A percentile compares a stretch with the other conserved stretches of the same genome.
Evolutionary conservation across 2,113 vertebrate genomes (phyloP).

Genomic region (Hippocampus mohnikei): DNA sequence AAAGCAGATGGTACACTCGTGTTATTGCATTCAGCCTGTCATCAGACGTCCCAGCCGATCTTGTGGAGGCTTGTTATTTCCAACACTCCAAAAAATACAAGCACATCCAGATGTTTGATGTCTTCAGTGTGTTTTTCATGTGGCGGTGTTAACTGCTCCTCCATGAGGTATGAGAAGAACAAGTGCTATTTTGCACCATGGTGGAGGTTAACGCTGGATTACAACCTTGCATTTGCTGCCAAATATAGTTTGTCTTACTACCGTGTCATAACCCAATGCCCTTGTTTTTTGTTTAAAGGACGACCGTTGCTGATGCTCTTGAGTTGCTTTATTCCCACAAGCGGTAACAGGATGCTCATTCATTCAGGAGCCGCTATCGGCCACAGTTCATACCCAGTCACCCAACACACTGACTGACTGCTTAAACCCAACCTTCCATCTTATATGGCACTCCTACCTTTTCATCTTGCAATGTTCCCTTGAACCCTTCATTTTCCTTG

Average conservation of each 20-base stretch:
- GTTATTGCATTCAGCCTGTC: slow-evolving; percentile 11
- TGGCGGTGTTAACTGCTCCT: slow-evolving; percentile 22
- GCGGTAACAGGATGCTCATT: too few species aligned
- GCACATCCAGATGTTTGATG: slow-evolving; percentile 35
- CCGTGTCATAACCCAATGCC: too few species aligned
- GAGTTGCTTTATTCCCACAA: too few species aligned
- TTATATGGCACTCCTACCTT: too few species aligned
- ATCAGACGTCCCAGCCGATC: slow-evolving; percentile 11
- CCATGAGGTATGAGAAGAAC: slow-evolving; percentile 20
- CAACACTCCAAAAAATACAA: slow-evolving; percentile 24
- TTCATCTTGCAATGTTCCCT: too few species aligned
- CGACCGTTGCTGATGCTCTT: too few species aligned
- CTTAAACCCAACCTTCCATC: too few species aligned
- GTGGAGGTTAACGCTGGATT: background rate
- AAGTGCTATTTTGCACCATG: slow-evolving; percentile 14
- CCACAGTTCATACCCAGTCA: too few species aligned
- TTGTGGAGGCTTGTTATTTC: slow-evolving; percentile 29
- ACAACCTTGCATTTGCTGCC: background rate
- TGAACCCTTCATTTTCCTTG: too few species aligned
- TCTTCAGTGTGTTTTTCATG: slow-evolving; percentile 34
- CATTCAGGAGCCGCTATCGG: too few species aligned
- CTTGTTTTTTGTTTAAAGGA: too few species aligned
- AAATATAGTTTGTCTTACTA: background rate
- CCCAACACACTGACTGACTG: too few species aligned
- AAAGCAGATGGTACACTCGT: slow-evolving; percentile 3